Percentiles rank a stretch among this genome's conserved stretches.
These are phyloP conservation scores for Periophthalmus magnuspinnatus DNA, from an alignment of 2,797 vertebrate species.

Conservation along the genomic window DNA sequence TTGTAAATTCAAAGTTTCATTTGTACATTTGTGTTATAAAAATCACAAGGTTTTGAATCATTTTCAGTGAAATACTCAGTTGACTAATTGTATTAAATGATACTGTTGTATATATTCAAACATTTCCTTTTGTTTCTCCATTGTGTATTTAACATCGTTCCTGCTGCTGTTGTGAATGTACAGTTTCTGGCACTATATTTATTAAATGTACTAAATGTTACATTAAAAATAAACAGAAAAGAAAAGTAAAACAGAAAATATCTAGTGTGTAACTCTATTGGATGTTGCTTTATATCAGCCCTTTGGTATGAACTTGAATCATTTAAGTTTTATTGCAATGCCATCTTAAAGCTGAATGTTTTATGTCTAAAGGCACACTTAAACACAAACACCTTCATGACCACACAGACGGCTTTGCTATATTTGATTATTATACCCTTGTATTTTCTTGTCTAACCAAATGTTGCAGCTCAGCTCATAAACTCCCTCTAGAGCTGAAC, in stretches of 20 bases:
- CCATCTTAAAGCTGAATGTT: background rate
- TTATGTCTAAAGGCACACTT: background rate
- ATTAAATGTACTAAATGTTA: slow-evolving; percentile 40
- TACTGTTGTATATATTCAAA: slow-evolving; percentile 10
- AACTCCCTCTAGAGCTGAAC: background rate
- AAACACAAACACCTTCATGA: background rate
- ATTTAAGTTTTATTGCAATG: background rate
- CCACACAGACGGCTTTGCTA: background rate
- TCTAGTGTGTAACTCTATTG: background rate
- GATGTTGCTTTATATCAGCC: background rate
- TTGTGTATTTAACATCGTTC: background rate
- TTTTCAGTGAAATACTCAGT: background rate
- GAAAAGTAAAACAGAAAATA: background rate
- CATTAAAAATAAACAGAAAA: background rate
- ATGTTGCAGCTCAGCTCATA: background rate
- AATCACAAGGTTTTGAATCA: background rate
- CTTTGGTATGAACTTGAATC: background rate
- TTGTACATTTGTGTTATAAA: background rate
- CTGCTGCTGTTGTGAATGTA: slow-evolving; percentile 24
- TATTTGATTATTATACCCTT: background rate
- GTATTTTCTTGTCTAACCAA: background rate
- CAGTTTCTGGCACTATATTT: slow-evolving; percentile 38
- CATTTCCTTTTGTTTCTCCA: slow-evolving; percentile 21
- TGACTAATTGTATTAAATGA: background rate
- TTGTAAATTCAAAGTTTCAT: slow-evolving; percentile 10